These are phyloP conservation scores for Cladopsammia gracilis DNA, from an alignment of 64 coral and sea anemone species.

Conservation along the genomic window DNA sequence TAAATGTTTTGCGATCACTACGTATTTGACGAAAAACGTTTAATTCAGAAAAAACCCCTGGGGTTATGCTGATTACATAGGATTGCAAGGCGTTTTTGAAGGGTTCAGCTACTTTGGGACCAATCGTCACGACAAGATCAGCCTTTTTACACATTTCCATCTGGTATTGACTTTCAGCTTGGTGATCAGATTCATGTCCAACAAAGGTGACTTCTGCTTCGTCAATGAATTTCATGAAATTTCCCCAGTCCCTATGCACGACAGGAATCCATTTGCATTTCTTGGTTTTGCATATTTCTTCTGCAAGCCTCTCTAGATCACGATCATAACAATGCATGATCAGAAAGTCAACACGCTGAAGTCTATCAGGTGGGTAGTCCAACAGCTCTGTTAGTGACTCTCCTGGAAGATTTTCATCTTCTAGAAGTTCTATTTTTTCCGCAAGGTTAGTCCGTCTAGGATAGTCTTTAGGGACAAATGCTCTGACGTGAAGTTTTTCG, in stretches of 20 bases:
- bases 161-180: background rate
- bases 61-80: background rate
- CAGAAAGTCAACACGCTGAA: background rate
- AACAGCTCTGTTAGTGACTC: background rate
- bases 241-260: background rate
- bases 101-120: conserved; percentile 6
- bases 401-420: background rate
- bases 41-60: background rate
- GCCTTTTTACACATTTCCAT: background rate
- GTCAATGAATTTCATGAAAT: background rate
- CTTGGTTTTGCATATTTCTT: background rate
- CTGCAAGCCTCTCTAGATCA: background rate
- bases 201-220: background rate
- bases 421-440: background rate
- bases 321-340: background rate
- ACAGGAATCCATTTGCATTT: background rate
- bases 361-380: background rate
- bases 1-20: background rate
- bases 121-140: conserved; percentile 1
- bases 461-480: background rate
- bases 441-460: background rate
- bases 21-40: background rate
- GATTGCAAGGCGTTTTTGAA: background rate
- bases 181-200: background rate
- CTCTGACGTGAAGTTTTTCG: background rate